phyloP scores from a whole-genome alignment of 35 echinoderm and acorn worm genomes.

The Patiria miniata region DNA sequence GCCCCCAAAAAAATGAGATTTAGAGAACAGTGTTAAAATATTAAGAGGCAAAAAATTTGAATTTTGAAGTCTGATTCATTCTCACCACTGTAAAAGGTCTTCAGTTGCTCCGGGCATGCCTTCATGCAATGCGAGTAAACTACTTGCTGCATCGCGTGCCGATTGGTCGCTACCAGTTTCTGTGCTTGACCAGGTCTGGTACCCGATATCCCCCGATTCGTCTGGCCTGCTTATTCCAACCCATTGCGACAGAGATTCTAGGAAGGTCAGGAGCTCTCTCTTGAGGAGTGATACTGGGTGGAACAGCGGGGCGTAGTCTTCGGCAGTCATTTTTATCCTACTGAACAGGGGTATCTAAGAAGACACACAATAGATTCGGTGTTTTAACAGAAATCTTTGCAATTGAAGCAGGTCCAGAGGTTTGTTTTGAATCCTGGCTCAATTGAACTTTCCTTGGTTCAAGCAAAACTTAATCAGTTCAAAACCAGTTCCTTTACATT shows the following conservation, averaged over 20 bases:
- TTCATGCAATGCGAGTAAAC: background rate
- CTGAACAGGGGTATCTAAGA: background rate
- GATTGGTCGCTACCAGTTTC: background rate
- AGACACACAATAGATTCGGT: background rate
- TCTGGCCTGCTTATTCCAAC: constrained; percentile 26
- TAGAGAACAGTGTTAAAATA: no score
- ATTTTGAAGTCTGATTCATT: background rate
- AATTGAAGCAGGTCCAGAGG: no score
- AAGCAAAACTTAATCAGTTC: no score
- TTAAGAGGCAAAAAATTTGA: no score
- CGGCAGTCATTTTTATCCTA: background rate
- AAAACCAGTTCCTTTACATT: no score
- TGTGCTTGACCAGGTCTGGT: background rate
- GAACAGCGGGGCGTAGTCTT: constrained; percentile 41
- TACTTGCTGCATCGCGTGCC: background rate
- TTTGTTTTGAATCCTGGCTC: no score
- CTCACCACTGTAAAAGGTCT: background rate
- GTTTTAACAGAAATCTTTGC: no score
- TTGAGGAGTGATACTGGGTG: constrained; percentile 44
- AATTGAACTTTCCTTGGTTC: no score
- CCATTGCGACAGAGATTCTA: constrained; percentile 23
- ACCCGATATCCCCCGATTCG: background rate
- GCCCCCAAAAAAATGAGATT: no score
- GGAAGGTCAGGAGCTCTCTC: constrained; percentile 3
- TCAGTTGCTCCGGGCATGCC: background rate